phyloP scores from a whole-genome alignment of 2,888 invertebrate genomes.

The Hirtodrosophila histrioides region DNA sequence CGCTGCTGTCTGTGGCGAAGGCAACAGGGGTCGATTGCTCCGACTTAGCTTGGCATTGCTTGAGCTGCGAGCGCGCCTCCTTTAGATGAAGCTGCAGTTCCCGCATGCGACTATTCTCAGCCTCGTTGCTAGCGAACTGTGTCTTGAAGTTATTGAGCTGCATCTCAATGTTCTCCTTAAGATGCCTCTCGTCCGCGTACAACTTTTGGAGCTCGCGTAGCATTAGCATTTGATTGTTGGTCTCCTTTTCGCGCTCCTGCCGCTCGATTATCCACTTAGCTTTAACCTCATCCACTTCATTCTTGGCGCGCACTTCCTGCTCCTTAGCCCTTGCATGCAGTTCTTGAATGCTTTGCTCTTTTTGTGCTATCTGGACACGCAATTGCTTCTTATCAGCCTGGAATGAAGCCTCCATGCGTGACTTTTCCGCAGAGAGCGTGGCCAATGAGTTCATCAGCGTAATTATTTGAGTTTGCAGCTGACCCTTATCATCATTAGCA shows the following conservation, averaged over 20 bases:
- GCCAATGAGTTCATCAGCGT: conserved; percentile 90
- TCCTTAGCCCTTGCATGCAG: conserved; percentile 87
- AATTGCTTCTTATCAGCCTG: conserved; percentile 89
- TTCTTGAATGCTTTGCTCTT: conserved; percentile 86
- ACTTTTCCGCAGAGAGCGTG: conserved; percentile 92
- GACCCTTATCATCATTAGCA: conserved; percentile 51
- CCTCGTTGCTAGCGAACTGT: conserved; percentile 83
- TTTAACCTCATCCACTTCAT: conserved; percentile 88
- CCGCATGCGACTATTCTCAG: conserved; percentile 81
- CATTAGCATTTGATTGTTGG: conserved; percentile 90
- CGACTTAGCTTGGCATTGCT: conserved; percentile 86
- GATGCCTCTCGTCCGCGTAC: conserved; percentile 89
- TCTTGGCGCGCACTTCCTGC: conserved; percentile 86
- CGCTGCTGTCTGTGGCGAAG: conserved; percentile 80
- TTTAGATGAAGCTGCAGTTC: conserved; percentile 88
- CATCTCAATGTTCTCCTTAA: conserved; percentile 90
- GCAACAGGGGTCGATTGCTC: conserved; percentile 80
- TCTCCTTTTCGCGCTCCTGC: conserved; percentile 92
- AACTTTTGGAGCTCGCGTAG: conserved; percentile 92
- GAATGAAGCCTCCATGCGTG: conserved; percentile 93
- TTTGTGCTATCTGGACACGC: conserved; percentile 85
- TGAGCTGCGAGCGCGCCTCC: conserved; percentile 87
- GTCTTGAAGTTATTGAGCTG: conserved; percentile 86
- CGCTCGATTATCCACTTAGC: conserved; percentile 91
- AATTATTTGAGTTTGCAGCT: conserved; percentile 85